These are phyloP conservation scores for Acrobasis repandana DNA, from an alignment of 2,888 invertebrate genomes.

Conservation along the genomic window DNA sequence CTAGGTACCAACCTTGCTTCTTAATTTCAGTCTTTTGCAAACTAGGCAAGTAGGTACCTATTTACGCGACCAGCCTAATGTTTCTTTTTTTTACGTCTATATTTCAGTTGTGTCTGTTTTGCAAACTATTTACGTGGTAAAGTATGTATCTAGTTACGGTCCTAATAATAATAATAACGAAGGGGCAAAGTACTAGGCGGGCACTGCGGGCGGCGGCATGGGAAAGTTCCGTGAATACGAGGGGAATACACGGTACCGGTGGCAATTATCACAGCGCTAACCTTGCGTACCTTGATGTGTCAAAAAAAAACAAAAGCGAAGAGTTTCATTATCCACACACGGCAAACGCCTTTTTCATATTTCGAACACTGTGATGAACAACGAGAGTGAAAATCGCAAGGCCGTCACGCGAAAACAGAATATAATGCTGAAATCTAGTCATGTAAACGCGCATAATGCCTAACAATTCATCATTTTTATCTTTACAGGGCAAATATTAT, in stretches of 20 bases:
- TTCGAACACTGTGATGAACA: slow-evolving; percentile 26
- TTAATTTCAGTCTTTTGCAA: too few relatives aligned
- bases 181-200: slow-evolving; percentile 19
- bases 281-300: background rate
- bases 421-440: slow-evolving; percentile 28
- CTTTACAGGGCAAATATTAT: slow-evolving; percentile 52
- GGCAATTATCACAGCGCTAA: background rate
- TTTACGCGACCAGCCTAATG: too few relatives aligned
- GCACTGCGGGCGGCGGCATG: slow-evolving; percentile 16
- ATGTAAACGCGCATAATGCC: slow-evolving; percentile 39
- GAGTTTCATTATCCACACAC: background rate
- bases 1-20: too few relatives aligned
- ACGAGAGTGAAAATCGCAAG: slow-evolving; percentile 42
- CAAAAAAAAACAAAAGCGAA: slow-evolving; percentile 23
- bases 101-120: too few relatives aligned
- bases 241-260: slow-evolving; percentile 15
- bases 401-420: slow-evolving; percentile 37
- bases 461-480: slow-evolving; percentile 42
- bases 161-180: slow-evolving; percentile 19
- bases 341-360: slow-evolving; percentile 22
- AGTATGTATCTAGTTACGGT: too few relatives aligned
- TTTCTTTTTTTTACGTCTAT: background rate
- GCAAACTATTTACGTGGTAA: too few relatives aligned
- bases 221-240: slow-evolving; percentile 21
- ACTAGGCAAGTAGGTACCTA: too few relatives aligned